Base-by-base conservation (phyloP, 2,888 invertebrate genomes). In the Cotesia congregata region DNA sequence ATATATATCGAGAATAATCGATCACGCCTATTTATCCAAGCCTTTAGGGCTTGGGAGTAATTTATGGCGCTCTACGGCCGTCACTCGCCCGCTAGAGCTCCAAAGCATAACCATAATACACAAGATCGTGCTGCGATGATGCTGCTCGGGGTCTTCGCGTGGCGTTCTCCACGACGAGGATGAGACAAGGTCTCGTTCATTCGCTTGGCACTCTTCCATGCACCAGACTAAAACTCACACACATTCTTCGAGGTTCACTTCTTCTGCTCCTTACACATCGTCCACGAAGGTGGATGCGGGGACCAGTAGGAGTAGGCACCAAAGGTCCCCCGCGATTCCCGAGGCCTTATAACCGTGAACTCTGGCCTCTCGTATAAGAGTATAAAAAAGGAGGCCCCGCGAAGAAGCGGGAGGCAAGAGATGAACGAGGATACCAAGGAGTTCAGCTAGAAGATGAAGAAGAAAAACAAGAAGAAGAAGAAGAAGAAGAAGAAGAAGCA, bases 41-140 rank as follows among this genome's bases (percentile, higher is more conserved):
- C 76, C 80, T 40, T 67, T 65, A 65, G 65, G 65, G 65, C 65
- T 72, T 73, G 17, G 61, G 72, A 73, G 83, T 82, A 83, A 85
- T 84, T 84, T 82, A 83, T 79, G 82, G 82, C 75, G 79, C 72
- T 82, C 75, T 78, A 75, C 70, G 70, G 70, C 72, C 71, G 77
- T 71, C 67, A 74, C 77, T 72, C 77, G 75, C 71, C 68, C 75
- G 79, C 74, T 76, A 79, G 80, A 79, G 78, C 50, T 50, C 9
- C 12, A 12, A 7, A 50, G 50, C 50, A 50, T 50, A 50, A 50
- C 6, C 79, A 77, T 81, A 61, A 77, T 74, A 81, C 82, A 81
- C 79, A 75, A 83, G 84, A 86, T 86, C 85, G 85, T 83, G 82
- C 83, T 77, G 82, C 85, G 85, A 87, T 86, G 86, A 86, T 83